phyloP scores from a whole-genome alignment of 1,140 invertebrate species.

The Lepidurus couesii region DNA sequence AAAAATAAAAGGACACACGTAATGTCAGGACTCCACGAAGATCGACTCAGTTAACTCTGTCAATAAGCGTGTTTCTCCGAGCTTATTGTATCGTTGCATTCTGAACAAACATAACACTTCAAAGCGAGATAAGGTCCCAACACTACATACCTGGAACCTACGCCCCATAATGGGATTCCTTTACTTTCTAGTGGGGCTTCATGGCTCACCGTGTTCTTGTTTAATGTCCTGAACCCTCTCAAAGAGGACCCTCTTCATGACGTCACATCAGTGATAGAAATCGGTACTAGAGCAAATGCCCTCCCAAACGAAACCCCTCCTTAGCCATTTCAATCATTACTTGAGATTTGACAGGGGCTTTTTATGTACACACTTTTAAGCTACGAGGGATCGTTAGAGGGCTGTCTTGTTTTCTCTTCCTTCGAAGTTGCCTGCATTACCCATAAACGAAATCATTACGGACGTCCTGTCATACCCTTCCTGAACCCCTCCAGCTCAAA shows the following conservation, averaged over 20 bases:
- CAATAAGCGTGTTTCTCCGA: constrained; percentile 1
- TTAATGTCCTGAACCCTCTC: background rate
- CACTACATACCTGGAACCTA: background rate
- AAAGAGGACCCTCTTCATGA: no score
- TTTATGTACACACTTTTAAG: no score
- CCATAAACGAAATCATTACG: no score
- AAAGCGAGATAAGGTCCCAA: background rate
- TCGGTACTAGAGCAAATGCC: no score
- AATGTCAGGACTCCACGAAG: background rate
- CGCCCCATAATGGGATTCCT: background rate
- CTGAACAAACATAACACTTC: constrained; percentile 1
- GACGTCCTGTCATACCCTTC: no score
- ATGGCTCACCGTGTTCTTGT: background rate
- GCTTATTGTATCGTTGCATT: constrained; percentile 2
- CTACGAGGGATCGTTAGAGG: no score
- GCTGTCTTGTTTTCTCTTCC: no score
- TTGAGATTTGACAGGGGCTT: no score
- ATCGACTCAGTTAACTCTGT: background rate
- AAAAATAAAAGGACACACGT: background rate
- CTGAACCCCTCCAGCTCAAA: background rate
- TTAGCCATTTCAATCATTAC: no score
- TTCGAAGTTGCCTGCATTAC: no score
- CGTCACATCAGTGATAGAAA: no score
- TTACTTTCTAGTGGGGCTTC: background rate
- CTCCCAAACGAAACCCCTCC: no score